Conservation (phyloP, 64 coral and sea anemone genomes). For the Acropora yongei region DNA sequence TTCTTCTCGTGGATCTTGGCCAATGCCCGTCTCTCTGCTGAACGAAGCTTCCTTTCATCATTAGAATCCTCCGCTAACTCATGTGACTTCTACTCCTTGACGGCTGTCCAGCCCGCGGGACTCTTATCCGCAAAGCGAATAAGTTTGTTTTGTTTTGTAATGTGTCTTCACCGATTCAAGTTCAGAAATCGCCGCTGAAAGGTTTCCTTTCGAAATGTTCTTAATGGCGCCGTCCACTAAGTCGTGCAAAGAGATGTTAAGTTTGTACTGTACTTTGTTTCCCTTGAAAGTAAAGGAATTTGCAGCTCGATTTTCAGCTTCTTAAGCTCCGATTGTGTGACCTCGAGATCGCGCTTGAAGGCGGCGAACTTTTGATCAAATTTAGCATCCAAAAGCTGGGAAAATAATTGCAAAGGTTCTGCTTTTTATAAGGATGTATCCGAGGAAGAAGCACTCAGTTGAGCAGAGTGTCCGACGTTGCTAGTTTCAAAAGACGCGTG, state of each 20-base stretch:
- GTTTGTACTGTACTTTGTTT: constrained; percentile 66
- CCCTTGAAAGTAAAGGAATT: constrained; percentile 63
- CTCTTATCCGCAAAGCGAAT: constrained; percentile 69
- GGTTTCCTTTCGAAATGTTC: constrained; percentile 21
- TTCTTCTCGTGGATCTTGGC: constrained; percentile 52
- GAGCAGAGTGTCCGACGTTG: constrained; percentile 37
- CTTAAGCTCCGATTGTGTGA: constrained; percentile 30
- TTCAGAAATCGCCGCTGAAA: not conserved
- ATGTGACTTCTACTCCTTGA: constrained; percentile 61
- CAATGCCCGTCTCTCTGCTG: constrained; percentile 50
- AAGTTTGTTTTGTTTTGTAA: constrained; percentile 58
- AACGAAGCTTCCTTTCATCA: constrained; percentile 56
- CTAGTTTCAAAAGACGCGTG: constrained; percentile 39
- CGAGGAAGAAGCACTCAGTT: constrained; percentile 20
- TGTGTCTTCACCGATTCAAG: constrained; percentile 14
- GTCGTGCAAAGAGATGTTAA: constrained; percentile 41
- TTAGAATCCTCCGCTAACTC: constrained; percentile 57
- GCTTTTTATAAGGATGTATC: constrained; percentile 42
- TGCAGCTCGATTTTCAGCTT: constrained; percentile 60
- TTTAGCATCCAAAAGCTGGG: constrained; percentile 50
- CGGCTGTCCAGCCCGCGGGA: constrained; percentile 48
- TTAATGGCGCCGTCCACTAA: constrained; percentile 7
- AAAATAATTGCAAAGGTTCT: constrained; percentile 53
- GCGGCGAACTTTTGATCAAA: constrained; percentile 46
- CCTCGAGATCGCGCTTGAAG: constrained; percentile 62